Evolutionary conservation across 2,797 vertebrate genomes (phyloP), one percentile per base, ranked within the genome.

Genomic region (Coranthus polyacanthus): DNA sequence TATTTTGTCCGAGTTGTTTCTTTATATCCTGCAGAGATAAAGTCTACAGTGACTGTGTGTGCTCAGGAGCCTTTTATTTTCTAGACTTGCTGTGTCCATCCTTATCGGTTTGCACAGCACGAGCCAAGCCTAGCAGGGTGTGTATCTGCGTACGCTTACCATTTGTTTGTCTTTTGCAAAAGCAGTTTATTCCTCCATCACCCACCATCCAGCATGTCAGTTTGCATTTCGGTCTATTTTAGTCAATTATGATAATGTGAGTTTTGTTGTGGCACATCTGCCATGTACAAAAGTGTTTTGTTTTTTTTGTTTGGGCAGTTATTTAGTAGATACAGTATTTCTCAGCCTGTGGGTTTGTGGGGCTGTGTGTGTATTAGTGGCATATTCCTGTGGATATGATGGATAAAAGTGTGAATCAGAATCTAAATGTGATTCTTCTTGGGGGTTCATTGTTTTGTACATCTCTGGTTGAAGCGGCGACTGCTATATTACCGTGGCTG

Each of bases 401-500:
- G 45, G 50, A 51, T 49, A 57, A 68, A 60, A 9, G 24, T 6
- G 20, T 60, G 20, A 56, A 68, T 59, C 38, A 51, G 50, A 52
- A 59, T 75, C n/a, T 37, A 34, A 71, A 66, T 67, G 54, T 50
- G 26, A 58, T 42, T 26, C 20, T 34, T 61, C 2, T 4, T 4
- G 5, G 8, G 21, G 24, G 57, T 52, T 51, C 18, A 50, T 62
- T 54, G 18, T 15, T 43, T 21, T 11, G 10, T 32, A 41, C 43
- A 42, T 29, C 22, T 26, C 29, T 82, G 61, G 69, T 50, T 51
- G 5, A 67, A 70, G 69, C 74, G 81, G 74, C 76, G n/a, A n/a
- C n/a, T n/a, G n/a, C n/a, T n/a, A 78, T 70, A 49, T 72, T 68
- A 60, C 67, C 78, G 60, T 59, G 58, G 75, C 85, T 87, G 75